Percentiles rank a stretch among this genome's conserved stretches.
Evolutionary conservation across 2,113 vertebrate species (phyloP).

Genomic region (Ifrita kowaldi): DNA sequence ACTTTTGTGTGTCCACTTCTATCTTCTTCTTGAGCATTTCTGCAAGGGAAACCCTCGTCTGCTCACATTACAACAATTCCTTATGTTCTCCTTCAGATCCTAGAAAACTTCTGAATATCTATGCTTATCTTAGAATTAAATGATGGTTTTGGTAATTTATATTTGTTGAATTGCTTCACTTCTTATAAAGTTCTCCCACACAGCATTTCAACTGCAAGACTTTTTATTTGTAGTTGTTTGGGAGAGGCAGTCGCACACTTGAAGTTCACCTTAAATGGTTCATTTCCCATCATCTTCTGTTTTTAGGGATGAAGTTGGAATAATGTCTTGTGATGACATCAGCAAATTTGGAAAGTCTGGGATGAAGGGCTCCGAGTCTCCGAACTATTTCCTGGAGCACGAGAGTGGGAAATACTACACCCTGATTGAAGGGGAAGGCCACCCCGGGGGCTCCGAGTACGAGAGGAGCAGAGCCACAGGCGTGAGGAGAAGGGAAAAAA

Average conservation of each 20-base stretch:
- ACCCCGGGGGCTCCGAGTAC: constrained; percentile 73
- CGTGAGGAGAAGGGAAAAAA: constrained; percentile 85
- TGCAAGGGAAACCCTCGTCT: not conserved
- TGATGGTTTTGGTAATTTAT: not conserved
- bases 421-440: constrained; percentile 75
- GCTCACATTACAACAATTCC: not conserved
- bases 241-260: not conserved
- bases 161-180: not conserved
- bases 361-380: constrained; percentile 82
- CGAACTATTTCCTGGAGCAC: constrained; percentile 83
- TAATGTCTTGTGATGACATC: constrained; percentile 78
- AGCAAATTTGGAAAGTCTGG: constrained; percentile 83
- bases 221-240: not conserved
- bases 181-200: not conserved
- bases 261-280: not conserved
- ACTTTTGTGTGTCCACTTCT: not conserved
- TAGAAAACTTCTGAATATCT: not conserved
- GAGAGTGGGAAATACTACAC: constrained; percentile 85
- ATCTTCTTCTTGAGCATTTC: not conserved
- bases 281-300: not conserved
- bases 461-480: constrained; percentile 80
- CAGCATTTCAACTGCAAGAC: not conserved
- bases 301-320: constrained; percentile 78
- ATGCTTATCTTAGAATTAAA: not conserved
- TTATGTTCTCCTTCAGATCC: not conserved